Conservation (phyloP, 2,888 invertebrate genomes). For the Xestia c-nigrum region DNA sequence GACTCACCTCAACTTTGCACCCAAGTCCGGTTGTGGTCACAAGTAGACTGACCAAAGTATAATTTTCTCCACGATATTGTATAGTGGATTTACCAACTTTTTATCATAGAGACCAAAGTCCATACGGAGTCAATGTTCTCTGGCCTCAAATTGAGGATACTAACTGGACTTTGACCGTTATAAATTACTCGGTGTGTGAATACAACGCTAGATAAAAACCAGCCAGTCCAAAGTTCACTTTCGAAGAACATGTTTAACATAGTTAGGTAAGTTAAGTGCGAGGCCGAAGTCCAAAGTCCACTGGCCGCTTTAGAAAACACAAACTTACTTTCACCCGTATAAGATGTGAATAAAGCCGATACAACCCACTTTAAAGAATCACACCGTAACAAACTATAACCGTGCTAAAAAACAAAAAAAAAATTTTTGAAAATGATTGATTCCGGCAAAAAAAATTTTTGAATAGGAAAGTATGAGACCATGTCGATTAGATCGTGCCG, state of each 20-base stretch:
- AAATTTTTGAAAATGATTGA: too few relatives aligned
- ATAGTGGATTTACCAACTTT: neutral
- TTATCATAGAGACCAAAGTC: slow-evolving; percentile 24
- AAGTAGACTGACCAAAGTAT: neutral
- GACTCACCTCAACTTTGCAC: neutral
- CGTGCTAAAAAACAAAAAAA: too few relatives aligned
- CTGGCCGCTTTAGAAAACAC: neutral
- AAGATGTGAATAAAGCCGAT: neutral
- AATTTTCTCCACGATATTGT: neutral
- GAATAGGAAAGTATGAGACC: too few relatives aligned
- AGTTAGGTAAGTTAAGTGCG: neutral
- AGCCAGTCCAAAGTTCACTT: slow-evolving; percentile 3
- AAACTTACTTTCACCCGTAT: neutral
- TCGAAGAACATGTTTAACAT: neutral
- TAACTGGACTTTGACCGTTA: slow-evolving; percentile 13
- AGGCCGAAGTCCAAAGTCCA: neutral
- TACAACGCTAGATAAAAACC: neutral
- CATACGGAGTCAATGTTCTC: neutral
- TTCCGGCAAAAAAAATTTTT: too few relatives aligned
- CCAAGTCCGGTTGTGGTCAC: neutral
- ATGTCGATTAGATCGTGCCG: too few relatives aligned
- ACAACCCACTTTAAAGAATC: neutral
- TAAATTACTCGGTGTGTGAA: neutral
- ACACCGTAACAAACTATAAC: too few relatives aligned
- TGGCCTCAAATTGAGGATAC: neutral